These are phyloP conservation scores for Fistularia commersonii DNA, from an alignment of 2,797 vertebrate genomes.

Conservation along the genomic window DNA sequence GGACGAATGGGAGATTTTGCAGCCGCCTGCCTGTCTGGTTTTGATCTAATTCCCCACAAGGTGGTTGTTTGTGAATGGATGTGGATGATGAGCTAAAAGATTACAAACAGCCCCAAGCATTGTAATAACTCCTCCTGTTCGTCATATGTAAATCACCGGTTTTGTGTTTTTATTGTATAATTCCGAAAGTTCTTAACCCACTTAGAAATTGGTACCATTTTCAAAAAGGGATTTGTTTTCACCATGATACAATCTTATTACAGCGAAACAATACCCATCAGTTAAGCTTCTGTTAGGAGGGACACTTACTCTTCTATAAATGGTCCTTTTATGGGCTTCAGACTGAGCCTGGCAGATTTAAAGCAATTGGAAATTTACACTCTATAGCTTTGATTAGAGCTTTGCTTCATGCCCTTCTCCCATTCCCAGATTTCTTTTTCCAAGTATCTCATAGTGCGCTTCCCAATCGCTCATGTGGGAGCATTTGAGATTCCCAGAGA, in stretches of 20 bases:
- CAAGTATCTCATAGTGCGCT: constrained; percentile 31
- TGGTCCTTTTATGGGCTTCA: constrained; percentile 42
- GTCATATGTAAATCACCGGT: constrained; percentile 14
- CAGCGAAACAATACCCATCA: constrained; percentile 36
- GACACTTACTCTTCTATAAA: constrained; percentile 37
- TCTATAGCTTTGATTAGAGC: constrained; percentile 58
- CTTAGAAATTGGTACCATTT: constrained; percentile 49
- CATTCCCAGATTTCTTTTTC: constrained; percentile 48
- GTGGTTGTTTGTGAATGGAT: constrained; percentile 39
- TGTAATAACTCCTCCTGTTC: constrained; percentile 17
- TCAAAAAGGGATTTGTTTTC: constrained; percentile 38
- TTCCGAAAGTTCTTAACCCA: constrained; percentile 43
- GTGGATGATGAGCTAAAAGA: constrained; percentile 31
- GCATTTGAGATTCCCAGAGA: constrained; percentile 69
- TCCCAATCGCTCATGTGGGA: constrained; percentile 55
- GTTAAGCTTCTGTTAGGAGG: constrained; percentile 32
- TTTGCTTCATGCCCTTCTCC: constrained; percentile 40
- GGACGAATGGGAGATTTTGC: constrained; percentile 26
- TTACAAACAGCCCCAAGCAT: constrained; percentile 25
- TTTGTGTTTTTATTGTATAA: constrained; percentile 40
- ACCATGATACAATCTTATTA: constrained; percentile 29
- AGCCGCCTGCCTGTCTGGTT: constrained; percentile 34
- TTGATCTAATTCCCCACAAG: constrained; percentile 43
- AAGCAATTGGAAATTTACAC: constrained; percentile 48
- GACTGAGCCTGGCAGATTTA: constrained; percentile 39